phyloP scores from a whole-genome alignment of 2,888 invertebrate species.

The Sarcophaga variegata region DNA sequence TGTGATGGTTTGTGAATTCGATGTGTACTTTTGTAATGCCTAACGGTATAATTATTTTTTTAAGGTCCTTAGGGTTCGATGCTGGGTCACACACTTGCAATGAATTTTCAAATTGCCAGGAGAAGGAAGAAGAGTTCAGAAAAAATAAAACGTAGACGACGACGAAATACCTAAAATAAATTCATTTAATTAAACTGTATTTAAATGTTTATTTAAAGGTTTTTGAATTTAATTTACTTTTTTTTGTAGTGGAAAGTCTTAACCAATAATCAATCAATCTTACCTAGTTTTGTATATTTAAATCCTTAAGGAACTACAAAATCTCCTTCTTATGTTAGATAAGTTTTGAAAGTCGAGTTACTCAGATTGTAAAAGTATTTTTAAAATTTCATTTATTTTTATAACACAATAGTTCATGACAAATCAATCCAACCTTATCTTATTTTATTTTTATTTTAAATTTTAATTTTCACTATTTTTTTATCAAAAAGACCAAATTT shows the following conservation, averaged over 20 bases:
- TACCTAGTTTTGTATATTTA: background rate
- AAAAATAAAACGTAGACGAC: no score
- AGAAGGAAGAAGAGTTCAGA: background rate
- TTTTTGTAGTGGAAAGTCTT: no score
- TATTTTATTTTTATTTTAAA: no score
- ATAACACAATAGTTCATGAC: conserved; percentile 43
- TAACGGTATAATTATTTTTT: background rate
- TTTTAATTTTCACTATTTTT: background rate
- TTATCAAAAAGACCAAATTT: conserved; percentile 31
- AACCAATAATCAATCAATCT: background rate
- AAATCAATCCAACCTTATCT: conserved; percentile 25
- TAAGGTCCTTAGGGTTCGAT: background rate
- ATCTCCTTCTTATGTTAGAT: conserved; percentile 43
- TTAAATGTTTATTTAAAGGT: background rate
- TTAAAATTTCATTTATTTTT: conserved; percentile 39
- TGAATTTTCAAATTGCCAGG: background rate
- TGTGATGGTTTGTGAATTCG: conserved; percentile 9
- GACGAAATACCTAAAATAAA: background rate
- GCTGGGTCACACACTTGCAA: background rate
- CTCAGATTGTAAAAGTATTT: conserved; percentile 42
- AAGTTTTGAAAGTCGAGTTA: conserved; percentile 52
- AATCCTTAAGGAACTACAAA: background rate
- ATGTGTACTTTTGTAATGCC: background rate
- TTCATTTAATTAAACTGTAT: background rate
- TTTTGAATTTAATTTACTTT: no score